Percentiles rank a stretch among this genome's conserved stretches.
Evolutionary conservation across 2,797 vertebrate genomes (phyloP).

Genomic region (Anguilla marmorata): DNA sequence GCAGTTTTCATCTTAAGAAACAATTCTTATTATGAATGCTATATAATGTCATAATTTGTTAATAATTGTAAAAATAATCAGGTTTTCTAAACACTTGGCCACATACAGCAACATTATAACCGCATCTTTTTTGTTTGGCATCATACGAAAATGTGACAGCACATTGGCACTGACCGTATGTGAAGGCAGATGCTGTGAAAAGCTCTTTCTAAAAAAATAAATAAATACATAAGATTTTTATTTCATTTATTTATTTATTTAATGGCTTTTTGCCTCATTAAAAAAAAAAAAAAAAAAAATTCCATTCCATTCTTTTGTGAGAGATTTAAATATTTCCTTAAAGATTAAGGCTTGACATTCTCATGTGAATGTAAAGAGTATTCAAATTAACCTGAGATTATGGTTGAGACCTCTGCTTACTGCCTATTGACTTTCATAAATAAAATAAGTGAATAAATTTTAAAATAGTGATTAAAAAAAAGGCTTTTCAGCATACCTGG

Average conservation of each 20-base stretch:
- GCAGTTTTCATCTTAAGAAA: too few relatives aligned
- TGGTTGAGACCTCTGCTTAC: conserved; percentile 32
- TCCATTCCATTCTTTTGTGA: not conserved
- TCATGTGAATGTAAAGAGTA: conserved; percentile 24
- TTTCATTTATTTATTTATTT: too few relatives aligned
- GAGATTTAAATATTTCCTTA: not conserved
- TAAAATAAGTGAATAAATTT: not conserved
- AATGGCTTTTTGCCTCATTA: not conserved
- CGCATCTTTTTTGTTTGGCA: too few relatives aligned
- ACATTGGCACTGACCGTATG: not conserved
- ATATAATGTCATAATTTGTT: too few relatives aligned
- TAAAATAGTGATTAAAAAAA: not conserved
- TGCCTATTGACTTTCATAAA: conserved; percentile 18
- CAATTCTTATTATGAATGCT: too few relatives aligned
- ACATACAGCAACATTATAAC: too few relatives aligned
- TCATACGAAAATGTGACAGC: too few relatives aligned
- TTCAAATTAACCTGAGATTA: conserved; percentile 33
- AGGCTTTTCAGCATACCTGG: conserved; percentile 21
- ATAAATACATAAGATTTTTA: too few relatives aligned
- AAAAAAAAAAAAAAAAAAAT: not conserved
- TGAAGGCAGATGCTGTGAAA: not conserved
- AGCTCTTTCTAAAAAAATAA: not conserved
- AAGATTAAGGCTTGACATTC: conserved; percentile 10
- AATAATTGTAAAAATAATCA: too few relatives aligned
- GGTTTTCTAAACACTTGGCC: too few relatives aligned